Conservation (phyloP, 2,797 vertebrate genomes). For the Xenopus petersii region DNA sequence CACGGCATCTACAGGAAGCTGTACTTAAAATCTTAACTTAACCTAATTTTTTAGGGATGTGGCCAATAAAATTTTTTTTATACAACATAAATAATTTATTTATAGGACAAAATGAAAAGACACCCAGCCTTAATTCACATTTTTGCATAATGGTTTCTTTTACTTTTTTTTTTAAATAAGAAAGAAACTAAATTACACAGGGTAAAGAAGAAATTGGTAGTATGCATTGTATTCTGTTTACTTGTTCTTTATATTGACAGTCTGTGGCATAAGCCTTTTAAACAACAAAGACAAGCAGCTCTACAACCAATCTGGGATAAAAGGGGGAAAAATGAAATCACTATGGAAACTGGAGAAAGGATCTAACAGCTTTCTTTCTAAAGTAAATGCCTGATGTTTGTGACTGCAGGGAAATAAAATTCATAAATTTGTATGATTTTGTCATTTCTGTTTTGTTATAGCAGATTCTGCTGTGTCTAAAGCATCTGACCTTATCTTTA, state of each 20-base stretch:
- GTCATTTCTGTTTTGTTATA: conserved; percentile 75
- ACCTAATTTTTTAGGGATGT: too few relatives aligned
- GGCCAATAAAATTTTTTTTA: too few relatives aligned
- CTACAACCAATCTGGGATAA: conserved; percentile 79
- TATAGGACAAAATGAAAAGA: not conserved
- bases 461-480: conserved; percentile 66
- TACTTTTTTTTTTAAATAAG: conserved; percentile 17
- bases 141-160: not conserved
- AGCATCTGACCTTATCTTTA: conserved; percentile 68
- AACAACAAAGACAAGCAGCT: conserved; percentile 70
- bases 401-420: conserved; percentile 67
- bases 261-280: conserved; percentile 73
- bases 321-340: conserved; percentile 74
- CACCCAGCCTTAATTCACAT: not conserved
- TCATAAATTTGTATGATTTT: conserved; percentile 73
- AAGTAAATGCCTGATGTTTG: conserved; percentile 78
- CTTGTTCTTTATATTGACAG: conserved; percentile 69
- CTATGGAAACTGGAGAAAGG: conserved; percentile 81
- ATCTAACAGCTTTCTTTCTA: conserved; percentile 78
- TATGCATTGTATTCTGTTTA: conserved; percentile 59
- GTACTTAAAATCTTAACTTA: too few relatives aligned
- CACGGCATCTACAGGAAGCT: too few relatives aligned
- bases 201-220: conserved; percentile 51
- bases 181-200: conserved; percentile 38
- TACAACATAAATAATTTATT: not conserved